These are phyloP conservation scores for Drosophila nigromelanica DNA, from an alignment of 1,140 invertebrate species.

Conservation along the genomic window DNA sequence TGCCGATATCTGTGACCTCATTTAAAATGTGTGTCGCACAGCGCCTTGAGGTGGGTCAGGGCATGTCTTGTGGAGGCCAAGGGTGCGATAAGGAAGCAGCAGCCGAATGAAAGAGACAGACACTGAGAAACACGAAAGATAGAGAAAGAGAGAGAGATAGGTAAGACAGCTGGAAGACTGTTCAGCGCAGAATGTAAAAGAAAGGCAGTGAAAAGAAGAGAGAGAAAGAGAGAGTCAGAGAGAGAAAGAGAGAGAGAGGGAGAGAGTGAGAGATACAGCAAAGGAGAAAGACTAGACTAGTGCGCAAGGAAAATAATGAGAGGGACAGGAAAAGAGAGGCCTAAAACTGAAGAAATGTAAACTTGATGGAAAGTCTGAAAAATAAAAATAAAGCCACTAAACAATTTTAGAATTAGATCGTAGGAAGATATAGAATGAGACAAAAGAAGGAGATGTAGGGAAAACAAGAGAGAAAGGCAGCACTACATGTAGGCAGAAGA, in stretches of 20 bases:
- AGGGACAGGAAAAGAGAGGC: not conserved
- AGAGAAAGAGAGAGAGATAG: not conserved
- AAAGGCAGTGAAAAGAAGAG: too few relatives aligned
- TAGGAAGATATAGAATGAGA: too few relatives aligned
- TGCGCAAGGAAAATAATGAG: not conserved
- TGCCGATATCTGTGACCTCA: slow-evolving; percentile 78
- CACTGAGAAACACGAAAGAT: not conserved
- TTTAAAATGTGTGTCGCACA: slow-evolving; percentile 74
- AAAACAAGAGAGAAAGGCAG: not conserved
- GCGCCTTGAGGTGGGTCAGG: slow-evolving; percentile 77
- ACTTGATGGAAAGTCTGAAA: too few relatives aligned
- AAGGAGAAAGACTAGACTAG: not conserved
- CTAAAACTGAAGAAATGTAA: too few relatives aligned
- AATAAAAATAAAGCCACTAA: too few relatives aligned
- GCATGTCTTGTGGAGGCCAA: slow-evolving; percentile 39
- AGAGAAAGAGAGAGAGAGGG: not conserved
- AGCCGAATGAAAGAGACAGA: not conserved
- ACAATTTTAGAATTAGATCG: too few relatives aligned
- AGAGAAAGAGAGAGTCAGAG: not conserved
- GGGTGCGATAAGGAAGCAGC: slow-evolving; percentile 2
- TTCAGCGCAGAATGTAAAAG: too few relatives aligned
- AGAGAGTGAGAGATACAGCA: not conserved
- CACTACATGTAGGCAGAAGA: not conserved
- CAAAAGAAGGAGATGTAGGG: too few relatives aligned
- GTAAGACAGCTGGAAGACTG: not conserved